These are phyloP conservation scores for Smutsia gigantea DNA, from an alignment of 2,797 vertebrate species.

Conservation along the genomic window DNA sequence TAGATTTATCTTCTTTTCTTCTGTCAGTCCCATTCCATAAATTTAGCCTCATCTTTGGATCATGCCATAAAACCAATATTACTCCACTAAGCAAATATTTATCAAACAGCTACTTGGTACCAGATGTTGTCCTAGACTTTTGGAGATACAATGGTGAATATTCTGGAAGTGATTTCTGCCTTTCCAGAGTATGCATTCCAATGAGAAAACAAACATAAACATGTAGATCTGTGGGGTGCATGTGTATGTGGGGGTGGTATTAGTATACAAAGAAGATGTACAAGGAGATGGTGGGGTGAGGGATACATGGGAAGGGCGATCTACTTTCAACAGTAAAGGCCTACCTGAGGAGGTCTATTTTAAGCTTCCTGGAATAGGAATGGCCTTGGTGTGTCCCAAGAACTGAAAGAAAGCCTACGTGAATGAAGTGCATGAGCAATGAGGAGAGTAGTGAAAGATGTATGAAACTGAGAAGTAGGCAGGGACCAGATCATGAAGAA, in stretches of 20 bases:
- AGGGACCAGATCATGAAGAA: neutral
- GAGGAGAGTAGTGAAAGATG: neutral
- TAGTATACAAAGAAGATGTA: neutral
- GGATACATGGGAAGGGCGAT: neutral
- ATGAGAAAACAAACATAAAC: constrained; percentile 49
- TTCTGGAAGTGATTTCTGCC: constrained; percentile 41
- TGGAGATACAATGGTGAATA: constrained; percentile 33
- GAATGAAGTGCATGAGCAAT: neutral
- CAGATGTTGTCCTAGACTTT: constrained; percentile 56
- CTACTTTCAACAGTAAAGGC: neutral
- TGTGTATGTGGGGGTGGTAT: neutral
- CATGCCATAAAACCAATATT: constrained; percentile 20
- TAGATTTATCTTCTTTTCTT: constrained; percentile 29
- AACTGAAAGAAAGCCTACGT: neutral
- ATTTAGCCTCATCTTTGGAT: neutral
- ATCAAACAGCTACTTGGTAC: constrained; percentile 36
- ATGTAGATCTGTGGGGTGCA: neutral
- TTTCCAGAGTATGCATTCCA: constrained; percentile 56
- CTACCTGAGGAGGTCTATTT: neutral
- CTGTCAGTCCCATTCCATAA: neutral
- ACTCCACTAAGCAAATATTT: constrained; percentile 70
- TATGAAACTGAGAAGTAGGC: neutral
- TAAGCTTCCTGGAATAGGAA: neutral
- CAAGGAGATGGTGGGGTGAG: neutral
- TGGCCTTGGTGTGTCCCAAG: neutral